These are phyloP conservation scores for Maniola hyperantus DNA, from an alignment of 2,888 invertebrate genomes.

Conservation along the genomic window DNA sequence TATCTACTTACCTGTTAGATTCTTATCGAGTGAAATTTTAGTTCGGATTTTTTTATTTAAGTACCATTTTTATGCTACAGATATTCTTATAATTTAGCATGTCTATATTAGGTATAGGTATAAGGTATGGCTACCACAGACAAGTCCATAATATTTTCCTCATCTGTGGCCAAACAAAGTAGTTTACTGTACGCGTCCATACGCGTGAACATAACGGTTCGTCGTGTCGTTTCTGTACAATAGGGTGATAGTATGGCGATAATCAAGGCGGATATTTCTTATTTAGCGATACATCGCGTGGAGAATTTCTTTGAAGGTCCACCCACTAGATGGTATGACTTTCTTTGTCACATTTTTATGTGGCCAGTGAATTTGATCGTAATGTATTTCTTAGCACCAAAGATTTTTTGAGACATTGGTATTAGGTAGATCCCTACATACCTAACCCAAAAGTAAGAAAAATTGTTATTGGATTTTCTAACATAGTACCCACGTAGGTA, in stretches of 20 bases:
- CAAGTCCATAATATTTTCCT: constrained; percentile 61
- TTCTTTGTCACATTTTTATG: constrained; percentile 5
- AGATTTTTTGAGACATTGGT: neutral
- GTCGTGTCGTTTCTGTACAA: constrained; percentile 48
- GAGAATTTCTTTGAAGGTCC: constrained; percentile 39
- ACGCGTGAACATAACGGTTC: constrained; percentile 49
- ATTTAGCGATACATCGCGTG: constrained; percentile 58
- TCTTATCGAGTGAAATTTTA: no score
- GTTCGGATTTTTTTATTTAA: no score
- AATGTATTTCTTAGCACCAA: neutral
- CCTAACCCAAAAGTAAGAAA: neutral
- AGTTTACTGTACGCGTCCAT: constrained; percentile 53
- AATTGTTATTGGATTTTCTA: neutral
- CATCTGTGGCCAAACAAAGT: constrained; percentile 51
- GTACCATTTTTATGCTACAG: neutral
- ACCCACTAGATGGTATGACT: constrained; percentile 9
- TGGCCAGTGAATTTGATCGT: neutral
- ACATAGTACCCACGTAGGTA: no score
- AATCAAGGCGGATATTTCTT: constrained; percentile 62
- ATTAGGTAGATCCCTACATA: neutral
- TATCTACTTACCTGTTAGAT: no score
- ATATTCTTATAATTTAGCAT: neutral
- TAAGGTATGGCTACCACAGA: constrained; percentile 37
- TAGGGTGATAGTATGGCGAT: constrained; percentile 54
- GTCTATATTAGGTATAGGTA: neutral